phyloP scores from a whole-genome alignment of 2,888 invertebrate species.

The Agrotis segetum region DNA sequence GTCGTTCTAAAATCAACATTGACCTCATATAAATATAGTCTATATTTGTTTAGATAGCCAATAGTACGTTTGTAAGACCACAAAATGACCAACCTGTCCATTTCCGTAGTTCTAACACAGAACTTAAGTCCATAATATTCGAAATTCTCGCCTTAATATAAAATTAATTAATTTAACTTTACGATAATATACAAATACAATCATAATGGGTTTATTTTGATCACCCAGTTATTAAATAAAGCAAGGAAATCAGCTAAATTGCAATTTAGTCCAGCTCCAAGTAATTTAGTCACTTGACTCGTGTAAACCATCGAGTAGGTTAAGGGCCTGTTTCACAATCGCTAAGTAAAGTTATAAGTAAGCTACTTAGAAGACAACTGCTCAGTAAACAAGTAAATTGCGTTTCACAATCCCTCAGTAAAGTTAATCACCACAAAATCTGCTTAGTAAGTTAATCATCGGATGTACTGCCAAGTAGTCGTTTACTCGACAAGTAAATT shows the following conservation, averaged over 20 bases:
- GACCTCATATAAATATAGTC: not conserved
- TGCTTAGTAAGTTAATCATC: too few species aligned
- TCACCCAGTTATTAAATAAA: conserved; percentile 6
- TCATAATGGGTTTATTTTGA: not conserved
- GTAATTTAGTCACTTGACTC: not conserved
- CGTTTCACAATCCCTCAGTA: too few species aligned
- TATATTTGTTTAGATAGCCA: not conserved
- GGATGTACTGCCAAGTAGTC: too few species aligned
- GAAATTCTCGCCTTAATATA: conserved; percentile 32
- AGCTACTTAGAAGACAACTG: too few species aligned
- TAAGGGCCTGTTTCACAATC: too few species aligned
- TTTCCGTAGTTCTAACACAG: conserved; percentile 18
- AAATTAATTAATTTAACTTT: conserved; percentile 25
- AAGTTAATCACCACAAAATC: too few species aligned
- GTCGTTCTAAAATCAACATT: conserved; percentile 6
- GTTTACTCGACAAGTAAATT: too few species aligned
- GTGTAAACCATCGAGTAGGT: not conserved
- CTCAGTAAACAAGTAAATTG: too few species aligned
- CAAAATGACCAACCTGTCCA: not conserved
- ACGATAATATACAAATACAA: conserved; percentile 21
- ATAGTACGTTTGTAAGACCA: conserved; percentile 26
- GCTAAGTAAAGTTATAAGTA: too few species aligned
- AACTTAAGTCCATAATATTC: conserved; percentile 16
- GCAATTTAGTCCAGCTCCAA: not conserved
- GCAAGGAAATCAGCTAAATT: conserved; percentile 19